These are phyloP conservation scores for Heteromyza rotundicornis DNA, from an alignment of 2,888 invertebrate genomes.

Conservation along the genomic window DNA sequence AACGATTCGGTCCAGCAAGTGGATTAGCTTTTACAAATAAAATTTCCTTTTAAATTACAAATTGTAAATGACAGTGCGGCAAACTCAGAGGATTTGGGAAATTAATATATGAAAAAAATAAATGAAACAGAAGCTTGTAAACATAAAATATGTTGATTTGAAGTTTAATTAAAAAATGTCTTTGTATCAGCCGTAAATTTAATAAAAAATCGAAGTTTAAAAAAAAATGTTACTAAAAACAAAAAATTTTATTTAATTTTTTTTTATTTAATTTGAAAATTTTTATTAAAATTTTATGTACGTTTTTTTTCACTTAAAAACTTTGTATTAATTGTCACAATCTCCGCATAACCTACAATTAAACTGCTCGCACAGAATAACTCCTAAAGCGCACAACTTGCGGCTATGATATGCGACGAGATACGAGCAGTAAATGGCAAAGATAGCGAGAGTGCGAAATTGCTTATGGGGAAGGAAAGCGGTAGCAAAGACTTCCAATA, in stretches of 20 bases:
- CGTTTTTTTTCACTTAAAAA: too few species aligned
- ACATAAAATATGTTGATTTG: too few species aligned
- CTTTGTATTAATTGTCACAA: conserved; percentile 5
- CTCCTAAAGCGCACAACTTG: neutral
- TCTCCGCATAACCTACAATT: neutral
- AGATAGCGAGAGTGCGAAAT: conserved; percentile 44
- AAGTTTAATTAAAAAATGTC: too few species aligned
- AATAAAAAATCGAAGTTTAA: neutral
- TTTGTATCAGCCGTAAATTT: too few species aligned
- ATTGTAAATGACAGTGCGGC: too few species aligned
- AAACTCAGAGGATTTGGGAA: too few species aligned
- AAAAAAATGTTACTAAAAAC: neutral
- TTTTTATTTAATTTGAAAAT: neutral
- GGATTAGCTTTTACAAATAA: too few species aligned
- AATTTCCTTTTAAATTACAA: too few species aligned
- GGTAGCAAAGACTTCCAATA: neutral
- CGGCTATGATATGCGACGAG: conserved; percentile 1
- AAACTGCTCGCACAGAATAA: neutral
- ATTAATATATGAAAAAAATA: too few species aligned
- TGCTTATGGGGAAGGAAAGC: conserved; percentile 7
- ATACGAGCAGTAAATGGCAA: conserved; percentile 5
- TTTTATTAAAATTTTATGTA: too few species aligned
- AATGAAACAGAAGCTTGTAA: neutral
- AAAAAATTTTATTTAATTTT: neutral
- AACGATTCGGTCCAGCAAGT: too few species aligned